A percentile compares a stretch with the other conserved stretches of the same genome.
phyloP scores from a whole-genome alignment of 2,797 vertebrate species.

The Paguma larvata region DNA sequence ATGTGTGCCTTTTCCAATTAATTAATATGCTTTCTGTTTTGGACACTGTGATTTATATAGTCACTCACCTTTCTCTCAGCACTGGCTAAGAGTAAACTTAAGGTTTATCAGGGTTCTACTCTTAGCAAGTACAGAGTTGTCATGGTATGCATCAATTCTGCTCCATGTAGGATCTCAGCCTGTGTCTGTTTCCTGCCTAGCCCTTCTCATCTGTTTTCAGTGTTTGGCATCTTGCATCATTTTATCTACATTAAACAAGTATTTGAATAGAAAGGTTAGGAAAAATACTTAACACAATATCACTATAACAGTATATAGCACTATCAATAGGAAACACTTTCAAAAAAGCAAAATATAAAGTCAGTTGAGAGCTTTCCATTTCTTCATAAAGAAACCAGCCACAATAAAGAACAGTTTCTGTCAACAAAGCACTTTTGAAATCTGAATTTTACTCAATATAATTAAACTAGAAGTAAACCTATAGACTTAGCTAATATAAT shows the following conservation, averaged over 20 bases:
- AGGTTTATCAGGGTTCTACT: not conserved
- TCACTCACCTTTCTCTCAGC: not conserved
- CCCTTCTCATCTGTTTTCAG: not conserved
- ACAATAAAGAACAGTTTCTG: not conserved
- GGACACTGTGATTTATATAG: not conserved
- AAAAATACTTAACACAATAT: not conserved
- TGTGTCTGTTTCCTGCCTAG: not conserved
- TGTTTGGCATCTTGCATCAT: not conserved
- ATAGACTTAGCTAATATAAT: not conserved
- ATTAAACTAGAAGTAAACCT: conserved; percentile 21
- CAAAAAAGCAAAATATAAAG: not conserved
- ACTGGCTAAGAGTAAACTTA: not conserved
- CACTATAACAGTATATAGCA: not conserved
- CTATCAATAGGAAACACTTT: not conserved
- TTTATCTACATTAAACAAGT: not conserved
- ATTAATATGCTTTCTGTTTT: not conserved
- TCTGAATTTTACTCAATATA: not conserved
- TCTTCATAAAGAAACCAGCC: conserved; percentile 2
- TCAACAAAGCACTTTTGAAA: conserved; percentile 23
- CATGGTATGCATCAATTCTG: not conserved
- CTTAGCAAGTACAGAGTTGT: not conserved
- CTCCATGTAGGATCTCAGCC: not conserved
- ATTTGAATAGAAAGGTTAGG: not conserved
- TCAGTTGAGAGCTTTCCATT: not conserved
- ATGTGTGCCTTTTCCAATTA: not conserved